Base-by-base conservation (phyloP, 2,797 vertebrate species). In the Pangasius mekongensis region DNA sequence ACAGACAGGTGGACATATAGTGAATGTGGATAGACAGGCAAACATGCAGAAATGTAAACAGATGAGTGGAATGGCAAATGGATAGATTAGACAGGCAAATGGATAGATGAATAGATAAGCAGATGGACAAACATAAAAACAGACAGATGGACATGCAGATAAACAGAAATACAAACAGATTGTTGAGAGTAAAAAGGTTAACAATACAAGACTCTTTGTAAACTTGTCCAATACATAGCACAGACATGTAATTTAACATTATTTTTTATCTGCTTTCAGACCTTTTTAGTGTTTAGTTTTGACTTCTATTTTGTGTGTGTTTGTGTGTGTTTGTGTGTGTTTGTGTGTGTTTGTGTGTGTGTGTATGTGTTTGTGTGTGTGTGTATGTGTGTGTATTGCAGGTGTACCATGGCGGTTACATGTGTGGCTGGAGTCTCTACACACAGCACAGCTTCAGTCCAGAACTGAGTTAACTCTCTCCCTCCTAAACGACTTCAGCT, bases 351-450 rank as follows among this genome's bases (percentile, higher is more conserved):
- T n/a, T 67, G 66, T 67, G n/a, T 67, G 64, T 64, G 67, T 36
- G 30, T 71, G 67, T 47, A 20, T n/a, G 24, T 52, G 49, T 18
- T 49, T 54, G 27, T 36, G 76, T 80, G 54, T 22, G 54, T 58
- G 27, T 36, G 76, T 80, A 30, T 22, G 54, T 58, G 47, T 80
- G n/a, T 83, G 27, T 71, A 20, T 80, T 47, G 78, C 94, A 99
- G 98, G 98, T 16, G 96, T 99, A 20, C 96, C 98, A 10, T 99
- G 98, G 98, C 98, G 96, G 94, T 95, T 98, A 30, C 98, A 99
- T 0, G 94, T 96, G 89, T 99, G 98, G 98, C 95, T 98, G 1
- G 95, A 98, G 94, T 97, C 97, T 0, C 94, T 99, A 0, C 93
- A 89, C 89, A 96, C 95, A 10, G 96, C 98, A 13, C 97, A 96